phyloP scores from a whole-genome alignment of 2,113 vertebrate genomes.

The Macroglossus sobrinus region DNA sequence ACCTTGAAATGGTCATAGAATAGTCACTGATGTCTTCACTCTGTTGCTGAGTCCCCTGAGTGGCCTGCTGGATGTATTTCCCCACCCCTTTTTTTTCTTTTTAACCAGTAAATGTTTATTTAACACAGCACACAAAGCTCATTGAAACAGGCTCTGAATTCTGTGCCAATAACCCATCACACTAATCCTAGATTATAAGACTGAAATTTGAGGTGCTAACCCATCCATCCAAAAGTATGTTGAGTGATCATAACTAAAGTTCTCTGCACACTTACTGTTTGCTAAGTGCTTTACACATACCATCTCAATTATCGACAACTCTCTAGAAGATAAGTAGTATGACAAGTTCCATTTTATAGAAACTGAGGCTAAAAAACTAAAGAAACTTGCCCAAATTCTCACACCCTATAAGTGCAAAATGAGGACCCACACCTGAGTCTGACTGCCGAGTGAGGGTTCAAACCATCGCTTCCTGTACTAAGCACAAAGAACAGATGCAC shows the following conservation, averaged over 20 bases:
- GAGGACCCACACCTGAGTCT: background rate
- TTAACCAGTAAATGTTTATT: constrained; percentile 5
- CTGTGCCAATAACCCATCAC: background rate
- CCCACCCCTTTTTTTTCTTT: background rate
- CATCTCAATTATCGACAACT: background rate
- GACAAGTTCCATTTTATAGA: constrained; percentile 17
- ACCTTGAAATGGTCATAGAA: background rate
- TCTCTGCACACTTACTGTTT: background rate
- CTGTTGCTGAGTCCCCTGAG: background rate
- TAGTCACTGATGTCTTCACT: background rate
- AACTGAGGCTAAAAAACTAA: background rate
- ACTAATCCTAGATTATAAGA: background rate
- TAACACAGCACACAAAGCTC: background rate
- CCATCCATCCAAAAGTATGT: background rate
- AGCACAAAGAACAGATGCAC: background rate
- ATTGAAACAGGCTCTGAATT: background rate
- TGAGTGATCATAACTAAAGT: background rate
- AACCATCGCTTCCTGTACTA: background rate
- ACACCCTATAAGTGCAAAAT: background rate
- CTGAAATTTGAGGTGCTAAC: background rate
- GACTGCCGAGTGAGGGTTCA: background rate
- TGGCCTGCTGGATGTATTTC: background rate
- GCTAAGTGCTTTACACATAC: background rate
- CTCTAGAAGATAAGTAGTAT: background rate
- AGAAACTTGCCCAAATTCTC: background rate